Conservation (phyloP, 1,140 invertebrate genomes). For the Tachypleus tridentatus region DNA sequence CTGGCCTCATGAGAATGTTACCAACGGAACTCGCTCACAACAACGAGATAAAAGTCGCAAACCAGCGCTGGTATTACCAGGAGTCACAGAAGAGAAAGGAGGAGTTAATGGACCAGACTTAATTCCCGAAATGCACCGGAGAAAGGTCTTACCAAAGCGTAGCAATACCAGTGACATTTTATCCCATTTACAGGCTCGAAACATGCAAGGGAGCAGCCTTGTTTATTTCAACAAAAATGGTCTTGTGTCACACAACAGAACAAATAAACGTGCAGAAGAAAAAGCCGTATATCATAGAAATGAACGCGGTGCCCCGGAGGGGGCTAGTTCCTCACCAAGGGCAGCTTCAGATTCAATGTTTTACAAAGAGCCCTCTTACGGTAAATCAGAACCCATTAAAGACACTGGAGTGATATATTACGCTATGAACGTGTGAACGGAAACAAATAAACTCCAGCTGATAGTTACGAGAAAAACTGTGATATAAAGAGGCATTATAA, state of each 20-base stretch:
- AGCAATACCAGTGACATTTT: neutral
- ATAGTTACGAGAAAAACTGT: too few species aligned
- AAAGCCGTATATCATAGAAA: conserved; percentile 10
- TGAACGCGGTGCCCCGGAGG: conserved; percentile 29
- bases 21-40: neutral
- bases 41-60: neutral
- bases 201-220: neutral
- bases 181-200: neutral
- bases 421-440: conserved; percentile 22
- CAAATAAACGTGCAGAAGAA: neutral
- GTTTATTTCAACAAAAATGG: neutral
- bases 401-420: conserved; percentile 23
- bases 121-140: conserved; percentile 2
- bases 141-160: conserved; percentile 10
- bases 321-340: conserved; percentile 29
- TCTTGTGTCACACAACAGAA: neutral
- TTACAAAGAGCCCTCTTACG: neutral
- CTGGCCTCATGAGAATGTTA: conserved; percentile 16
- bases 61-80: conserved; percentile 7
- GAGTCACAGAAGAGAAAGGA: conserved; percentile 3
- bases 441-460: too few species aligned
- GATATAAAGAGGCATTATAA: too few species aligned
- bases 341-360: conserved; percentile 14
- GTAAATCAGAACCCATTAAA: conserved; percentile 2
- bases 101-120: conserved; percentile 7